These are phyloP conservation scores for Alethe diademata DNA, from an alignment of 2,113 vertebrate genomes.

Conservation along the genomic window DNA sequence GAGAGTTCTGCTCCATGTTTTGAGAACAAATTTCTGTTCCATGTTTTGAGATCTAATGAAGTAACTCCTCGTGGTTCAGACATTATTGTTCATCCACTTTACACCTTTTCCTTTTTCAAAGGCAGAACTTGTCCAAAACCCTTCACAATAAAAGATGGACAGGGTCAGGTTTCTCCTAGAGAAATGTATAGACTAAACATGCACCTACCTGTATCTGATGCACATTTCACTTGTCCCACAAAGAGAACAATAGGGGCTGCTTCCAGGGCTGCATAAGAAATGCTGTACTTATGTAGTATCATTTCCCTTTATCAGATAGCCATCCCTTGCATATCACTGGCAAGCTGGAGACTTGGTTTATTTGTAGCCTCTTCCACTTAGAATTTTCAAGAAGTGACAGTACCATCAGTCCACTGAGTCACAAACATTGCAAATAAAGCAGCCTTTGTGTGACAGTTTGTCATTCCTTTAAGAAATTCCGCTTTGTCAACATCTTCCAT, in stretches of 20 bases:
- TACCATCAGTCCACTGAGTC: neutral
- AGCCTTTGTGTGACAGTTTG: neutral
- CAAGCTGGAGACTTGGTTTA: neutral
- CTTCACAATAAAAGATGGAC: neutral
- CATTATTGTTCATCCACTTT: neutral
- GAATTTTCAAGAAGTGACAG: neutral
- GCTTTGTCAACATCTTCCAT: neutral
- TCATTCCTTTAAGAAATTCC: neutral
- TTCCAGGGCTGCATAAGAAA: neutral
- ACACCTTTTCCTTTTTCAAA: neutral
- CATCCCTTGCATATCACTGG: neutral
- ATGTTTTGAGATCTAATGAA: neutral
- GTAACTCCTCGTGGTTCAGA: neutral
- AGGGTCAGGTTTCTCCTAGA: neutral
- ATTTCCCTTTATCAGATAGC: neutral
- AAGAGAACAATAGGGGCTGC: neutral
- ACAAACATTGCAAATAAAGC: neutral
- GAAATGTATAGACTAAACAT: neutral
- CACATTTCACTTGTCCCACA: neutral
- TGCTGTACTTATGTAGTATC: neutral
- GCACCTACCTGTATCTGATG: neutral
- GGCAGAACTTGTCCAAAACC: neutral
- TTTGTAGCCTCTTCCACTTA: neutral
- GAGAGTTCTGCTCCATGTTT: neutral
- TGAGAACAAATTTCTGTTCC: neutral